phyloP scores from a whole-genome alignment of 2,888 invertebrate genomes.

The Zeuzera pyrina region DNA sequence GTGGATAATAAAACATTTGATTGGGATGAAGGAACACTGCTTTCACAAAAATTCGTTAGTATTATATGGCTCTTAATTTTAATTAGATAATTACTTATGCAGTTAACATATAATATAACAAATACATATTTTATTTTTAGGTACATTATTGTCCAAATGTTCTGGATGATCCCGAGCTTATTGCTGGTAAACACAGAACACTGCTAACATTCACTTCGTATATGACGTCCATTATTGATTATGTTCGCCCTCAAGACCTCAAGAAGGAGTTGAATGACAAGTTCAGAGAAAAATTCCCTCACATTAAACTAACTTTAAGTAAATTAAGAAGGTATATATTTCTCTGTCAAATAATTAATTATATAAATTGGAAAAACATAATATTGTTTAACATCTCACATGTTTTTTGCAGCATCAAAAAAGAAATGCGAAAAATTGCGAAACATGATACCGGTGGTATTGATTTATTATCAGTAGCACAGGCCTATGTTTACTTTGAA shows the following conservation, averaged over 20 bases:
- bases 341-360: not conserved
- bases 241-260: constrained; percentile 94
- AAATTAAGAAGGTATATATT: constrained; percentile 88
- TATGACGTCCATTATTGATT: constrained; percentile 97
- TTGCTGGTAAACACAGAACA: constrained; percentile 91
- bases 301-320: constrained; percentile 94
- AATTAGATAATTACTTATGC: not conserved
- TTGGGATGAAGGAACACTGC: constrained; percentile 59
- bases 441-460: constrained; percentile 84
- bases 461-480: constrained; percentile 94
- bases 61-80: not conserved
- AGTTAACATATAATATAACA: not conserved
- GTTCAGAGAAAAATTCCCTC: constrained; percentile 95
- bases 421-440: constrained; percentile 95
- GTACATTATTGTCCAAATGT: constrained; percentile 88
- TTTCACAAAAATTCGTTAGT: constrained; percentile 59
- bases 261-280: constrained; percentile 98
- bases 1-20: constrained; percentile 62
- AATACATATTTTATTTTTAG: constrained; percentile 26
- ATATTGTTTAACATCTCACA: too few species aligned
- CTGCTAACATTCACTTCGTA: constrained; percentile 90
- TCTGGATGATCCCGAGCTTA: constrained; percentile 93
- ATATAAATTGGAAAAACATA: not conserved
- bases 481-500: constrained; percentile 99
- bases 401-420: constrained; percentile 90